Evolutionary conservation across 2,797 vertebrate genomes (phyloP).

Genomic region (Nyctalus aviator): DNA sequence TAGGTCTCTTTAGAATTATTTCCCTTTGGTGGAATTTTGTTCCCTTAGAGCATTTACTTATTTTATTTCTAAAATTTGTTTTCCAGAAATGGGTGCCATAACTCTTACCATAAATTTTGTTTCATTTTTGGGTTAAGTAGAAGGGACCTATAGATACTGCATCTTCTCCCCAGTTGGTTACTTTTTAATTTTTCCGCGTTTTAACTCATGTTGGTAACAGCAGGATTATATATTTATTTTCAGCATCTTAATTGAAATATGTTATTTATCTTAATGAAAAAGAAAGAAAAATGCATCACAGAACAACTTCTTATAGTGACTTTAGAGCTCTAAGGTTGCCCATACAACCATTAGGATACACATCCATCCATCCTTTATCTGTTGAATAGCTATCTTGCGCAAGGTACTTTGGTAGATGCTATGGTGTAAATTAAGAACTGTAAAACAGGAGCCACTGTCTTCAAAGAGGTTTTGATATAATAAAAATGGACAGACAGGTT

Average conservation of each 20-base stretch:
- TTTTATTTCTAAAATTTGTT: slow-evolving; percentile 38
- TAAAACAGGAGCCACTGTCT: background rate
- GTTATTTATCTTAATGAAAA: background rate
- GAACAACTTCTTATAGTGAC: background rate
- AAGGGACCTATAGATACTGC: background rate
- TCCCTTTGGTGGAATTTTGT: slow-evolving; percentile 44
- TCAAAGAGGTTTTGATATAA: slow-evolving; percentile 31
- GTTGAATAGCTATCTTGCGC: background rate
- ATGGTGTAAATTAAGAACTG: background rate
- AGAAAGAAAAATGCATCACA: background rate
- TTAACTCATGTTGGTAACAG: slow-evolving; percentile 18
- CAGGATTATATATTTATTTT: slow-evolving; percentile 13
- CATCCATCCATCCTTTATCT: background rate
- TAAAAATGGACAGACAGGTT: background rate
- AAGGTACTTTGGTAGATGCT: background rate
- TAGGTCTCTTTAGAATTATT: slow-evolving; percentile 24
- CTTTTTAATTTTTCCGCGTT: background rate
- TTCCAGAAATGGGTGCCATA: background rate
- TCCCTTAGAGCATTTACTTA: background rate
- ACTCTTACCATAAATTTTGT: background rate
- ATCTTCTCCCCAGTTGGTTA: background rate
- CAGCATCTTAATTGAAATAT: slow-evolving; percentile 25
- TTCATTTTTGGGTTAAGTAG: background rate
- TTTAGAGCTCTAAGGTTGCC: background rate
- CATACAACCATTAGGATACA: background rate